Conservation (phyloP, 2,797 vertebrate genomes). For the Erethizon dorsatum region DNA sequence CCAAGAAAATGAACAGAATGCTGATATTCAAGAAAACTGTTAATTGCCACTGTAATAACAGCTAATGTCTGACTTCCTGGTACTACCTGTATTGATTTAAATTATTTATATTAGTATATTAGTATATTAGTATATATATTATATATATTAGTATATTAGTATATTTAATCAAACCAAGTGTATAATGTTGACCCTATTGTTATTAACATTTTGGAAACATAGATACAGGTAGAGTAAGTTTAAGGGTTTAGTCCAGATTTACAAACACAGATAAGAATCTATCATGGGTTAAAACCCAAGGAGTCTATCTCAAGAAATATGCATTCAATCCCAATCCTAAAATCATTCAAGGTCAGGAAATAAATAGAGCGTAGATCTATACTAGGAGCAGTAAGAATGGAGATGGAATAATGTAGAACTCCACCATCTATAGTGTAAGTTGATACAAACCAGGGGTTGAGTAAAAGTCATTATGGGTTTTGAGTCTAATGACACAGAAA, state of each 20-base stretch:
- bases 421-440: neutral
- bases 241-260: neutral
- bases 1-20: neutral
- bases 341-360: neutral
- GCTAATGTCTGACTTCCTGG: neutral
- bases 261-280: neutral
- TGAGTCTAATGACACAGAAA: neutral
- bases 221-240: neutral
- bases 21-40: neutral
- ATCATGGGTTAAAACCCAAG: neutral
- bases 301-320: no score
- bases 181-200: neutral
- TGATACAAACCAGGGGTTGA: neutral
- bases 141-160: neutral
- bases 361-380: neutral
- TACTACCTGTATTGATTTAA: neutral
- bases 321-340: neutral
- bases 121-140: no score
- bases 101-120: neutral
- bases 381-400: neutral
- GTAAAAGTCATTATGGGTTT: neutral
- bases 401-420: neutral
- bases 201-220: neutral
- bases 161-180: neutral
- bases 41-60: neutral